A percentile compares a stretch with the other conserved stretches of the same genome.
phyloP scores from a whole-genome alignment of 2,888 invertebrate genomes.

The Nomada ruficornis region DNA sequence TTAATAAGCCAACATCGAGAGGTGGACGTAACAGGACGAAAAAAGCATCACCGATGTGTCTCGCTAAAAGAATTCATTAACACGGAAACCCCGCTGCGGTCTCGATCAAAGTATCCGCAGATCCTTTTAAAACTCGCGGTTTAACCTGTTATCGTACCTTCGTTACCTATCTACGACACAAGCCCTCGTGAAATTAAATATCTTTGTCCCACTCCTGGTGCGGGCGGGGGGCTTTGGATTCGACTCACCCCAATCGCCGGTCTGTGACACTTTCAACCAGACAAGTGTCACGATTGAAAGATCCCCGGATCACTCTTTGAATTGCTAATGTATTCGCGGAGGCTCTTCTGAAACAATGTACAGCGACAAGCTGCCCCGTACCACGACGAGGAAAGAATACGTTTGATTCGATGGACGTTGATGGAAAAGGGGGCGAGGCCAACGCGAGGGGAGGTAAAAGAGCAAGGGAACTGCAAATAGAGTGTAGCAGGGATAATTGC shows the following conservation, averaged over 20 bases:
- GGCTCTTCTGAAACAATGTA: background rate
- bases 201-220: background rate
- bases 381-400: conserved; percentile 12
- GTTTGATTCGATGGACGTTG: conserved; percentile 55
- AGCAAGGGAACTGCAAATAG: conserved; percentile 70
- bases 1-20: conserved; percentile 36
- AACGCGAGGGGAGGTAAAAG: conserved; percentile 55
- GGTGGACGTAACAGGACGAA: background rate
- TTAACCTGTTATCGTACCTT: conserved; percentile 1
- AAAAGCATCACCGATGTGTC: conserved; percentile 9
- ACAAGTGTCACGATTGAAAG: background rate
- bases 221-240: background rate
- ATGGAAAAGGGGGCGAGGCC: conserved; percentile 41
- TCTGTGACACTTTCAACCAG: background rate
- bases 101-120: conserved; percentile 33
- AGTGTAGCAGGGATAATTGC: conserved; percentile 75
- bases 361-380: background rate
- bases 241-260: background rate
- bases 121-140: conserved; percentile 24
- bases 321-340: background rate
- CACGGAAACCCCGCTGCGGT: conserved; percentile 7
- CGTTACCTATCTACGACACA: no score
- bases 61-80: conserved; percentile 52
- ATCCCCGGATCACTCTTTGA: background rate
- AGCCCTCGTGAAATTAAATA: background rate